Conservation (phyloP, 2,888 invertebrate genomes). For the Phengaris alcon region DNA sequence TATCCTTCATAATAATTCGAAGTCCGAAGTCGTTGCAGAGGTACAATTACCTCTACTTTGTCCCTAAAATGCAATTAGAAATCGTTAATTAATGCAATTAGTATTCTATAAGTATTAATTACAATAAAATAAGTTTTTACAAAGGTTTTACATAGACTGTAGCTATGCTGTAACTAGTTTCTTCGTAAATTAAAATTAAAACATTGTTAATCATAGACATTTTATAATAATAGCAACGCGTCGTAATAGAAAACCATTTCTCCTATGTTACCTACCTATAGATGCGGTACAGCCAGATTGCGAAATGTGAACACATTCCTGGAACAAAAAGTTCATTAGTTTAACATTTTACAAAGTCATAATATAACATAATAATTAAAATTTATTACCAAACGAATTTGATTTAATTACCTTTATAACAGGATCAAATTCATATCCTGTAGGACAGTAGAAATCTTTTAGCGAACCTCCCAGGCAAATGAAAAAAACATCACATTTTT, state of each 20-base stretch:
- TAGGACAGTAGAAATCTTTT: conserved; percentile 43
- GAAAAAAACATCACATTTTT: conserved; percentile 47
- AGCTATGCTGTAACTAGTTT: neutral
- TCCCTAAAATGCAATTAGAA: neutral
- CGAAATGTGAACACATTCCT: conserved; percentile 48
- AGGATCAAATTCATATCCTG: conserved; percentile 48
- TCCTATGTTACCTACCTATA: conserved; percentile 23
- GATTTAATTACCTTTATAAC: conserved; percentile 37
- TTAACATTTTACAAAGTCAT: neutral
- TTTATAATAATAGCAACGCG: no score
- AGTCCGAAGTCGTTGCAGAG: neutral
- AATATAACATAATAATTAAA: neutral
- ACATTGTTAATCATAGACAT: neutral
- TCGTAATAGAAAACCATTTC: neutral
- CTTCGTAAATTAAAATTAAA: neutral
- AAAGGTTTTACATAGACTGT: neutral
- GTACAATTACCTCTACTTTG: neutral
- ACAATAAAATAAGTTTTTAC: no score
- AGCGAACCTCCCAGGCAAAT: conserved; percentile 48
- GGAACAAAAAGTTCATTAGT: conserved; percentile 37
- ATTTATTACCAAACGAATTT: neutral
- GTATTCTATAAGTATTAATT: no score
- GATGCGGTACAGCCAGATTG: conserved; percentile 46
- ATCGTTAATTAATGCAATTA: no score
- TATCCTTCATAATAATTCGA: neutral